A percentile compares a stretch with the other conserved stretches of the same genome.
These are phyloP conservation scores for Margaritifera margaritifera DNA, from an alignment of 2,888 invertebrate species.

Conservation along the genomic window DNA sequence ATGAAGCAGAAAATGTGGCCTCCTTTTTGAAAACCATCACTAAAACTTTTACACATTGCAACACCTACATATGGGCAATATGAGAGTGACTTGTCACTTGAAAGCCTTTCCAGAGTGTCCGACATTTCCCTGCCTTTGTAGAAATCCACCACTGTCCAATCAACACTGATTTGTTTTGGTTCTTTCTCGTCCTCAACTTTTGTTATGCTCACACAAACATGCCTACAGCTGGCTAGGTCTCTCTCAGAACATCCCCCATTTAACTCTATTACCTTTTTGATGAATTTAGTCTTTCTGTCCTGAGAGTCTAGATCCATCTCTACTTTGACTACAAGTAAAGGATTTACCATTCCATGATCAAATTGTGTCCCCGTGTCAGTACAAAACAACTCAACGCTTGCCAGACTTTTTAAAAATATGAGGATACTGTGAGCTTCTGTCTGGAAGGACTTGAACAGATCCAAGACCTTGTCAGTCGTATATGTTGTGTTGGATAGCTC, in stretches of 20 bases:
- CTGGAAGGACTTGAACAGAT: too few relatives aligned
- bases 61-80: slow-evolving; percentile 38
- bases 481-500: slow-evolving; percentile 56
- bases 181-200: neutral
- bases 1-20: too few relatives aligned
- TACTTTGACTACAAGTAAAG: too few relatives aligned
- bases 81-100: slow-evolving; percentile 19
- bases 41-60: slow-evolving; percentile 12
- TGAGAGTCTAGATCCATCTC: too few relatives aligned
- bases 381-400: slow-evolving; percentile 48
- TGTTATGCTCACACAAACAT: too few relatives aligned
- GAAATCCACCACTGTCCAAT: slow-evolving; percentile 44
- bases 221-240: too few relatives aligned
- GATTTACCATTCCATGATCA: too few relatives aligned
- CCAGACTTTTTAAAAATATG: too few relatives aligned
- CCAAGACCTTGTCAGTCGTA: slow-evolving; percentile 41
- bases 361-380: neutral
- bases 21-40: slow-evolving; percentile 29
- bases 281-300: too few relatives aligned
- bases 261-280: neutral
- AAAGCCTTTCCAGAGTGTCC: slow-evolving; percentile 15
- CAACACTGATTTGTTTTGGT: neutral
- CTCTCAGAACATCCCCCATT: slow-evolving; percentile 1
- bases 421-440: too few relatives aligned
- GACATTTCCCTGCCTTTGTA: slow-evolving; percentile 40